Evolutionary conservation across 2,888 invertebrate species (phyloP), one percentile per base, ranked within the genome.

Genomic region (Pyralis farinalis): DNA sequence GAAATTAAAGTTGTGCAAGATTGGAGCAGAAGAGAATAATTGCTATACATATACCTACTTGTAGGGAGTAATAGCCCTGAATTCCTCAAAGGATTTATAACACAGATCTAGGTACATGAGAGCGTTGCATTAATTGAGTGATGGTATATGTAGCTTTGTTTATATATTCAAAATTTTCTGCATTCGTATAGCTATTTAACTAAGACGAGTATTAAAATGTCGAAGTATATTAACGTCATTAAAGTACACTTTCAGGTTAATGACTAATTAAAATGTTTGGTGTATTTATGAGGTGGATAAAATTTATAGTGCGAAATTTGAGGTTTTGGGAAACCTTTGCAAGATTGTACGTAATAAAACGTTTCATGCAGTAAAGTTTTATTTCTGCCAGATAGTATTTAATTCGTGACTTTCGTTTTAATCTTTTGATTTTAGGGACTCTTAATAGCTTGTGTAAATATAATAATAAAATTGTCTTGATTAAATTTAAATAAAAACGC

Each of bases 241-340:
- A 16, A 16, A 16, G 16, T 3, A 16, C 16, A 44, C 21, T 41
- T 37, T 44, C 44, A 39, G 43, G 29, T 64, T 63, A 58, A 55
- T 59, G 58, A 51, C 53, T 56, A 63, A 70, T 71, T 68, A 63
- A 61, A 67, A 63, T 54, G 57, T 59, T 65, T 57, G 31, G 34
- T 55, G 49, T 51, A 12, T 64, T 65, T 66, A 65, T 61, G 53
- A 46, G 50, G 45, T 49, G 43, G 35, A 52, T 65, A 62, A 64
- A 60, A 36, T 71, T 69, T 66, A 72, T 59, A 46, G 57, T 47
- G 56, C 48, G 49, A 62, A 66, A 65, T 62, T 58, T 51, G 42
- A 44, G 49, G 34, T 54, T 48, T 47, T 52, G 52, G 39, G 33
- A 34, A 16, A 21, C 30, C 30, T 25, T 11, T 36, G 35, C 34